Evolutionary conservation across 1,140 invertebrate species (phyloP), one percentile per base, ranked within the genome.

Genomic region (Streblospio benedicti): DNA sequence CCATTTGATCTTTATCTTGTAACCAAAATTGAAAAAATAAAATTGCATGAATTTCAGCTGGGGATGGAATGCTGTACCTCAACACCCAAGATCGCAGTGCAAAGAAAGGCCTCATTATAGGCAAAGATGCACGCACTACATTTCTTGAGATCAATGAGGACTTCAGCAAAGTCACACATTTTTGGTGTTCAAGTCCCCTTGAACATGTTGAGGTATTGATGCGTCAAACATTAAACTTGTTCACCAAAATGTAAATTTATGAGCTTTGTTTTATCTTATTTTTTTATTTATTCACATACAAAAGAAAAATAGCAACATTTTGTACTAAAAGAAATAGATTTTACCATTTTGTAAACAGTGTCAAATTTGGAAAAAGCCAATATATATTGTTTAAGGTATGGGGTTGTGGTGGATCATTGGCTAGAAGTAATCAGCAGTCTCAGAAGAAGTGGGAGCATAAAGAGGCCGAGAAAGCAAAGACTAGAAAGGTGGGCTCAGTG

Each of bases 381-480:
- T 14, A 14, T 14, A 41, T 14, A 6, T 44, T 20, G 5, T 32
- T 52, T 30, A 25, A 56, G 53, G 23, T 56, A 6, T 56, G 53
- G 53, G 53, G 53, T 4, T 56, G 53, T 43, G 53, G 53, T 41
- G 33, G 53, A 4, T n/a, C 35, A 9, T 16, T 23, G 0, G 20
- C 38, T 31, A 14, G 23, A 18, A 41, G 43, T 14, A 23, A 33
- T 2, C 53, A 56, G 23, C 32, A 27, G 20, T 23, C n/a, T 6
- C 53, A 56, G 53, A 33, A 41, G 23, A 20, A 56, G 1, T 56
- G 53, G 53, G 53, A 56, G 23, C 31, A 43, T 20, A 56, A 43
- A 23, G 53, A 56, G 25, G 53, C 38, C 6, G 53, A 56, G 6
- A 56, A 43, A 43, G 18, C 20, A 4, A 56, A 56, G 33, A 56